Conservation (phyloP, 2,888 invertebrate genomes). For the Sericinus montela region DNA sequence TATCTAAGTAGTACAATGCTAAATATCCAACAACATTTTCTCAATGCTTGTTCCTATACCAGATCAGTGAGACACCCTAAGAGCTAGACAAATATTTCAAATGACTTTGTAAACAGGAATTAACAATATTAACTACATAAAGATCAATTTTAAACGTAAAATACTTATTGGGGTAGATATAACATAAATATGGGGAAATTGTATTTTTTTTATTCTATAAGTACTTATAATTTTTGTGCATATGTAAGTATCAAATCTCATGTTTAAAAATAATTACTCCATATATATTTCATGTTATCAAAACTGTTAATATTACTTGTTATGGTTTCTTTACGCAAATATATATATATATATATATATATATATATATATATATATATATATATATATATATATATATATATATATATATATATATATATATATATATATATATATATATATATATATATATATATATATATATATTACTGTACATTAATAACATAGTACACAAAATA, state of each 20-base stretch:
- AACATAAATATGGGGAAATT: conserved; percentile 15
- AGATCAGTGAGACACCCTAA: conserved; percentile 11
- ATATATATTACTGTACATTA: not conserved
- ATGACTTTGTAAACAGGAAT: conserved; percentile 14
- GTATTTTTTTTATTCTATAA: conserved; percentile 10
- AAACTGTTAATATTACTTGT: not conserved
- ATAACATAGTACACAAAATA: not conserved
- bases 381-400: not conserved
- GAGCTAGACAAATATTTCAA: conserved; percentile 14
- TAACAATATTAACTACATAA: conserved; percentile 16
- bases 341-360: not conserved
- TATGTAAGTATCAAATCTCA: conserved; percentile 14
- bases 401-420: not conserved
- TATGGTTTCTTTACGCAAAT: not conserved
- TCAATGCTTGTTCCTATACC: conserved; percentile 16
- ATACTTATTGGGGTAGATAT: conserved; percentile 10
- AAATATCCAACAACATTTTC: conserved; percentile 23
- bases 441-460: not conserved
- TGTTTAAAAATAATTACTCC: conserved; percentile 15
- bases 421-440: not conserved
- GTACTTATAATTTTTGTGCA: conserved; percentile 14
- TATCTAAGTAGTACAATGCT: conserved; percentile 24
- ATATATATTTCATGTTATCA: not conserved
- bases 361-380: not conserved
- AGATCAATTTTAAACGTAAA: conserved; percentile 17